Evolutionary conservation across 2,888 invertebrate species (phyloP).

Genomic region (Luffia ferchaultella): DNA sequence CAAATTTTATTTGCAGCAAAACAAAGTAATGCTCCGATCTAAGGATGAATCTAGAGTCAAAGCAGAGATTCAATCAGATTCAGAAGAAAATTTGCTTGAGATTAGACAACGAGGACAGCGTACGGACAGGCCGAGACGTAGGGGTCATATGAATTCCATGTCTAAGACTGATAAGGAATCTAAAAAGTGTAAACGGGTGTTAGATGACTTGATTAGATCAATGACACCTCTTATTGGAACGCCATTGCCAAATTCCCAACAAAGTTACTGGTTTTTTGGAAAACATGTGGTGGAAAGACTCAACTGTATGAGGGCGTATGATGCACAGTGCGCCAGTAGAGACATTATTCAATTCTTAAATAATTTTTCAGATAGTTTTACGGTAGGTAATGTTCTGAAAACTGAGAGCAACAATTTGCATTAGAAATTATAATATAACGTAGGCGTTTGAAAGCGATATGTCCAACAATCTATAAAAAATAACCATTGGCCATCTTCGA

Average conservation of each 20-base stretch:
- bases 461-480: conserved; percentile 9
- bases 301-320: conserved; percentile 34
- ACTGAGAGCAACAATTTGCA: too few species aligned
- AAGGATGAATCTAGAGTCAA: conserved; percentile 23
- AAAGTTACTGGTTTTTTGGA: conserved; percentile 43
- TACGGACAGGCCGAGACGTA: conserved; percentile 36
- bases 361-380: conserved; percentile 1
- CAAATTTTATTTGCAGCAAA: too few species aligned
- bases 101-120: conserved; percentile 35
- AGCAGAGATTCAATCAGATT: conserved; percentile 28
- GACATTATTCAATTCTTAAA: conserved; percentile 33
- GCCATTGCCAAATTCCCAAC: conserved; percentile 12
- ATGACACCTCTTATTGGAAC: conserved; percentile 32
- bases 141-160: conserved; percentile 10
- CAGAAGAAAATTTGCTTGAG: conserved; percentile 20
- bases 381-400: too few species aligned
- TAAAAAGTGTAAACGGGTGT: conserved; percentile 30
- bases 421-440: too few species aligned
- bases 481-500: conserved; percentile 6
- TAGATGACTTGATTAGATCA: conserved; percentile 37
- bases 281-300: conserved; percentile 43
- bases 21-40: too few species aligned
- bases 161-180: conserved; percentile 18
- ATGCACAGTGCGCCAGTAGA: conserved; percentile 33
- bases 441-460: conserved; percentile 13